Evolutionary conservation across 2,888 invertebrate species (phyloP), one percentile per base, ranked within the genome.

Genomic region (Sussaba pulchella): DNA sequence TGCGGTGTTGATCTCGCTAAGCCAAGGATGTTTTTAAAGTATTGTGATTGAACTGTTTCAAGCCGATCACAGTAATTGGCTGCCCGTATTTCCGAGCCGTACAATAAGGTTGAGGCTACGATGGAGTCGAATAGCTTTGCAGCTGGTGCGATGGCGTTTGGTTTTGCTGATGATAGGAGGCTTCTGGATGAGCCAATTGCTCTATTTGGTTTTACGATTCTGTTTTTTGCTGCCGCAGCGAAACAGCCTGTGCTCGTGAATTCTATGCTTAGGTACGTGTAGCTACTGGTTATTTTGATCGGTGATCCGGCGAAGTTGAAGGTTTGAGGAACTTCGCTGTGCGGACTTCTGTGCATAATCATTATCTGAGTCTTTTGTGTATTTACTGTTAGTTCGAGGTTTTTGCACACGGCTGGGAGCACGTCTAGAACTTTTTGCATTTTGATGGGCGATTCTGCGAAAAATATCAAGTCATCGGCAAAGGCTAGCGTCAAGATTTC

Each of bases 381-480:
- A 19, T 81, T 81, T 8, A 78, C n/a, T 19, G 47, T 41, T 39
- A 82, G 52, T 57, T 52, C 31, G 5, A 66, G 64, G n/a, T 31
- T 45, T 2, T 66, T 54, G 47, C 81, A 81, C 6, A 78, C 74
- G 12, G 19, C 59, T 17, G 45, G 45, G 4, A 81, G 31, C 10
- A 63, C 43, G n/a, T 81, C 61, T 10, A 81, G 59, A 54, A 69
- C 69, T 17, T 24, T 61, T 39, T 82, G 57, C 2, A 50, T 19
- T n/a, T 66, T 61, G 24, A 36, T n/a, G 14, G 57, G 67, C 2
- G 82, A 69, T 10, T 71, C 52, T 0, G 61, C 77, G 14, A 83
- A 64, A 10, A 78, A 9, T 1, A 81, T 72, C 12, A 81, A 47
- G 19, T 83, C 78, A 45, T 78, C 81, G 14, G 81, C 81, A 47